phyloP scores from a whole-genome alignment of 2,113 vertebrate genomes.

The Anolis carolinensis region DNA sequence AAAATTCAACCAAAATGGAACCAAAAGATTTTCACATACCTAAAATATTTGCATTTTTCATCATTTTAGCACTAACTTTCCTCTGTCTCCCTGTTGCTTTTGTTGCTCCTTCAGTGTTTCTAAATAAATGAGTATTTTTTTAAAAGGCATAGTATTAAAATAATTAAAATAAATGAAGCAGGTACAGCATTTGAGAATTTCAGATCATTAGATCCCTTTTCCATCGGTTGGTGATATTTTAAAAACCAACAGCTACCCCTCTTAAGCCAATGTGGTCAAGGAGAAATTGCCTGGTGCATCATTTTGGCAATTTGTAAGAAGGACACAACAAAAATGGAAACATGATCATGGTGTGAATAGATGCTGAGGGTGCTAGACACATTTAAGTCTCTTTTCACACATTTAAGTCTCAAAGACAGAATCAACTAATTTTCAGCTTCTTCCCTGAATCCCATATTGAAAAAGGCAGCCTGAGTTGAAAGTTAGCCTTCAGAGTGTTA shows the following conservation, averaged over 20 bases:
- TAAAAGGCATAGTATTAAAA: too few species aligned
- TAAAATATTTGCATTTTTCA: not conserved
- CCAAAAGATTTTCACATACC: too few species aligned
- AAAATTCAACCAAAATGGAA: too few species aligned
- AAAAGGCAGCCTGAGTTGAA: constrained; percentile 31
- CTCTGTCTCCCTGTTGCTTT: not conserved
- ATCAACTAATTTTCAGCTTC: constrained; percentile 67
- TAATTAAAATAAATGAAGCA: not conserved
- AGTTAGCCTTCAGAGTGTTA: not conserved
- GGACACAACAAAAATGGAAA: constrained; percentile 51
- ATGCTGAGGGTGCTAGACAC: constrained; percentile 69
- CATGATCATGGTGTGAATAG: constrained; percentile 61
- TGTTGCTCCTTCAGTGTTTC: not conserved
- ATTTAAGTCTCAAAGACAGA: constrained; percentile 61
- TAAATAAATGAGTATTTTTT: not conserved
- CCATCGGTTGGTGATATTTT: not conserved
- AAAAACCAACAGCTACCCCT: not conserved
- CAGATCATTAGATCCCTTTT: not conserved
- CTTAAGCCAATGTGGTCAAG: not conserved
- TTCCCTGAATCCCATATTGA: constrained; percentile 58
- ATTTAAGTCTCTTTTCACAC: constrained; percentile 68
- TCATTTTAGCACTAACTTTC: not conserved
- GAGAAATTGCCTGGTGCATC: not conserved
- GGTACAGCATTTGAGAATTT: not conserved
- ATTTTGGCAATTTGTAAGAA: constrained; percentile 39